Evolutionary conservation across 2,888 invertebrate species (phyloP).

Genomic region (Bimastos eiseni): DNA sequence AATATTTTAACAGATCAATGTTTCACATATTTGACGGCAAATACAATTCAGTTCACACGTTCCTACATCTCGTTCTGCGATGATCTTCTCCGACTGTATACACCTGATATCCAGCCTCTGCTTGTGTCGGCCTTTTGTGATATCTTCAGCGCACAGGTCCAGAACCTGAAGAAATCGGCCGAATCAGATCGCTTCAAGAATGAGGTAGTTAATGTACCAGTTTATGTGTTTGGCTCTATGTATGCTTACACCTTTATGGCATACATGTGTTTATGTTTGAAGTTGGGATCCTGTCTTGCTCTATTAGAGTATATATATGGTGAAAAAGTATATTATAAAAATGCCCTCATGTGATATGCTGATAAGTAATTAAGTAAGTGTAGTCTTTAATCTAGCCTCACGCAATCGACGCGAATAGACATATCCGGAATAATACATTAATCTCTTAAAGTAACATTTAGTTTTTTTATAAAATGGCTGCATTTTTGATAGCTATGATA

Average conservation of each 20-base stretch:
- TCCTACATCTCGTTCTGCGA: slow-evolving; percentile 75
- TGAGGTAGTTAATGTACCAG: slow-evolving; percentile 61
- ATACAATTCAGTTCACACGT: slow-evolving; percentile 79
- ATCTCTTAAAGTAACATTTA: too few species aligned
- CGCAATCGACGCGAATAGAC: too few species aligned
- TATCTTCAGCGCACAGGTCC: slow-evolving; percentile 76
- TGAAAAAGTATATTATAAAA: background rate
- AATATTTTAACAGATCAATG: slow-evolving; percentile 67
- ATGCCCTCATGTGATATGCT: background rate
- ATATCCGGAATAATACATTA: too few species aligned
- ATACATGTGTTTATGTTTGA: background rate
- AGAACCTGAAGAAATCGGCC: slow-evolving; percentile 69
- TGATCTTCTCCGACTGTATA: slow-evolving; percentile 75
- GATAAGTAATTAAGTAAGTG: too few species aligned
- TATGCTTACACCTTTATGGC: background rate
- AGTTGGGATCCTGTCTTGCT: background rate
- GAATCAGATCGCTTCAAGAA: slow-evolving; percentile 63
- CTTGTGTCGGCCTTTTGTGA: slow-evolving; percentile 75
- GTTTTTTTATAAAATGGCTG: too few species aligned
- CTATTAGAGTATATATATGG: background rate
- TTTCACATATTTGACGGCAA: slow-evolving; percentile 78
- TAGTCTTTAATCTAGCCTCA: too few species aligned
- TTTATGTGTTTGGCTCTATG: background rate
- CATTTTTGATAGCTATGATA: too few species aligned
- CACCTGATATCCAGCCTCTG: slow-evolving; percentile 73